Conservation (phyloP, 2,888 invertebrate genomes). For the Metalampra italica region DNA sequence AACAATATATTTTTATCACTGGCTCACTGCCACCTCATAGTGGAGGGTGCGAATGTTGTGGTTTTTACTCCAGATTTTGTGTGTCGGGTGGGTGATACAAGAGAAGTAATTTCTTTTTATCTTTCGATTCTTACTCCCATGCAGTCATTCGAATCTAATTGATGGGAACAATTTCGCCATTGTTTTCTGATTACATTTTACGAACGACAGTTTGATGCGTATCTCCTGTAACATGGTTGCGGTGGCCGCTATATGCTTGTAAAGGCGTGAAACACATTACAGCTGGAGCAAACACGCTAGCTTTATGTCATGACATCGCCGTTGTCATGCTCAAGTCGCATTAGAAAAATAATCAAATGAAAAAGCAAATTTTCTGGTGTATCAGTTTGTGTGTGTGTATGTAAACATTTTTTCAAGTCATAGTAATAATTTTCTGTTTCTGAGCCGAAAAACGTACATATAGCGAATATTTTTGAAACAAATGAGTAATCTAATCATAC, state of each 20-base stretch:
- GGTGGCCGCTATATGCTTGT: constrained; percentile 24
- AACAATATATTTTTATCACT: constrained; percentile 71
- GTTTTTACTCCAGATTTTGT: constrained; percentile 23
- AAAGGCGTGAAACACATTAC: constrained; percentile 72
- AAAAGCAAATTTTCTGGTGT: too few relatives aligned
- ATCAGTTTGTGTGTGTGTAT: too few relatives aligned
- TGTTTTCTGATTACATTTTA: constrained; percentile 5
- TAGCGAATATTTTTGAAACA: too few relatives aligned
- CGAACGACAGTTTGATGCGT: too few relatives aligned
- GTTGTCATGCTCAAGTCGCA: background rate
- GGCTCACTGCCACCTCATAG: constrained; percentile 75
- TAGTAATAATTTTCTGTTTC: too few relatives aligned
- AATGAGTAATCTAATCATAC: too few relatives aligned
- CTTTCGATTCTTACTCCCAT: constrained; percentile 15
- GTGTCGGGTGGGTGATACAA: constrained; percentile 8
- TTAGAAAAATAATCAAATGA: background rate
- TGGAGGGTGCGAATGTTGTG: constrained; percentile 35
- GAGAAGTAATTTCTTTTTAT: too few relatives aligned
- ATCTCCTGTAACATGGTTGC: constrained; percentile 15
- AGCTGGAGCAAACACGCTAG: constrained; percentile 37
- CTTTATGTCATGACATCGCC: constrained; percentile 12
- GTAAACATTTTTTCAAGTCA: too few relatives aligned
- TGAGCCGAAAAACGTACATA: too few relatives aligned
- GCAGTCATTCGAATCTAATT: constrained; percentile 22
- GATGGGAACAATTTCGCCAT: constrained; percentile 24